Evolutionary conservation across 2,797 vertebrate species (phyloP).

Genomic region (Crypturellus tataupa): DNA sequence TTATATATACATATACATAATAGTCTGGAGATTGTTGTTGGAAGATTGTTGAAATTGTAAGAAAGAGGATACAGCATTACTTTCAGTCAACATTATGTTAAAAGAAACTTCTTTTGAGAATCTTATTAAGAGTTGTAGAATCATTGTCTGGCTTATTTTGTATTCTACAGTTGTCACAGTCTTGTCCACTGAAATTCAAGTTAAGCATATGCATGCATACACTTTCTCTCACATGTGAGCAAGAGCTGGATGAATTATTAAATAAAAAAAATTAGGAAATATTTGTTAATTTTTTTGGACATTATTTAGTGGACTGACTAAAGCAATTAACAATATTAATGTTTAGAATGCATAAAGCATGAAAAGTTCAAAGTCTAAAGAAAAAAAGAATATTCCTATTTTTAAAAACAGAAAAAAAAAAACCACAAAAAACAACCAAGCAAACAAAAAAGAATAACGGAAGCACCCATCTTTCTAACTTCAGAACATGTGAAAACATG

Average conservation of each 20-base stretch:
- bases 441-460: rapidly evolving
- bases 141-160: background rate
- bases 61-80: rapidly evolving
- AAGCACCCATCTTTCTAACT: background rate
- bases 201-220: background rate
- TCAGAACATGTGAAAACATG: background rate
- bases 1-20: background rate
- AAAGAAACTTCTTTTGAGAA: background rate
- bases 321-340: background rate
- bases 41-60: background rate
- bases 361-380: background rate
- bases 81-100: background rate
- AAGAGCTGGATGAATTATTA: background rate
- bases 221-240: constrained; percentile 27
- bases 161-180: background rate
- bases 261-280: background rate
- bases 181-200: constrained; percentile 16
- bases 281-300: background rate
- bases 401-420: background rate
- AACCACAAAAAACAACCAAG: background rate
- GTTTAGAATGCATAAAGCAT: background rate
- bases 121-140: constrained; percentile 17
- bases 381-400: background rate
- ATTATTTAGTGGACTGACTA: background rate
- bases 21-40: background rate